A percentile compares a stretch with the other conserved stretches of the same genome.
phyloP scores from a whole-genome alignment of 23 tunicate species.

The Oikopleura dioica region DNA sequence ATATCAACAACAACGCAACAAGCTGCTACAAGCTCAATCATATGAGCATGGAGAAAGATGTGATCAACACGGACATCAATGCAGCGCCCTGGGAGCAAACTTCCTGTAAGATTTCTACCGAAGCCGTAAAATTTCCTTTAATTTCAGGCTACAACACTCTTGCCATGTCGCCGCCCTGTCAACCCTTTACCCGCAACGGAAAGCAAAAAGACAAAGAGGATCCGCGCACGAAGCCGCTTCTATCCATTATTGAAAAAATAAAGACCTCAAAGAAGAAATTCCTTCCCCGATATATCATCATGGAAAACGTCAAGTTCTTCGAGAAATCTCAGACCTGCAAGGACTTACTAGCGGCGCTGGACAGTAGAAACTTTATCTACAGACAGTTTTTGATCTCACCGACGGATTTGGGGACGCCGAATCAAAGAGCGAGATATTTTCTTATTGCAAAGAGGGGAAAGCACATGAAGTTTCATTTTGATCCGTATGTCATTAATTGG shows the following conservation, averaged over 20 bases:
- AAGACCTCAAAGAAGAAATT: background rate
- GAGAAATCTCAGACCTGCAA: background rate
- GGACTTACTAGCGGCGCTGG: background rate
- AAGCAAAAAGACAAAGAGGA: background rate
- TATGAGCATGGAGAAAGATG: background rate
- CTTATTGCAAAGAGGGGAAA: background rate
- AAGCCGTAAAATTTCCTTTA: too few relatives aligned
- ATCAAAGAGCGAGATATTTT: background rate
- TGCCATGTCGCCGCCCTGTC: background rate
- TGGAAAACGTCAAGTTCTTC: background rate
- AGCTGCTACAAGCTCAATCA: background rate
- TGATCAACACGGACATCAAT: background rate
- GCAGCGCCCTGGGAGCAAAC: background rate
- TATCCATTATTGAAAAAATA: background rate
- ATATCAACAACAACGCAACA: background rate
- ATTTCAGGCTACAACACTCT: background rate
- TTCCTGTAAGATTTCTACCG: too few relatives aligned
- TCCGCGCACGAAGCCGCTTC: background rate
- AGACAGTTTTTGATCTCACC: background rate
- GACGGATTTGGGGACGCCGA: background rate
- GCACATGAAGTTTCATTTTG: background rate
- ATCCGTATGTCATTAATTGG: background rate
- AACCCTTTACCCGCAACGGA: background rate
- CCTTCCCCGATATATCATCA: background rate
- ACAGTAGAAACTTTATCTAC: background rate